Evolutionary conservation across 2,113 vertebrate genomes (phyloP), one percentile per base, ranked within the genome.

Genomic region (Rhynchopsitta pachyrhyncha): DNA sequence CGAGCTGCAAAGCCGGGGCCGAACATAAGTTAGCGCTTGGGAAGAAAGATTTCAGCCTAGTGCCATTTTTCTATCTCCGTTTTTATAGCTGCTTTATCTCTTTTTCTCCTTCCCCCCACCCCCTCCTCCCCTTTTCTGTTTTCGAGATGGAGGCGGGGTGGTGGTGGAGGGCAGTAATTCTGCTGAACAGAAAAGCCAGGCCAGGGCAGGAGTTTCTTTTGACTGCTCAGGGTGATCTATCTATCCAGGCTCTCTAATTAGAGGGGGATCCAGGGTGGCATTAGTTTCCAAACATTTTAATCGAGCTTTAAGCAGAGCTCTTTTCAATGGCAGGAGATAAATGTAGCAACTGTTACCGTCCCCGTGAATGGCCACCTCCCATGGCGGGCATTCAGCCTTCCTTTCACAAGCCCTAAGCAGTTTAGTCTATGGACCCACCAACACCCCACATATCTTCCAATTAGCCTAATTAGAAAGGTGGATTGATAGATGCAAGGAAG

Each of bases 201-300:
- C 70, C 68, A 23, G 19, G 23, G 22, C 60, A 63, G 59, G 41
- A 91, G 92, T 52, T 70, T 90, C 78, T 95, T 96, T 93, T 83
- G 93, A 96, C 82, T 84, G 81, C 70, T 94, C 96, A n/a, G 42
- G 47, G 57, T 88, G 71, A 82, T 86, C 93, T 86, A 82, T 86
- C 93, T 86, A 95, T 93, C 87, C 35, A 66, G 92, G 92, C 69
- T 86, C 87, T 98, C 99, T 99, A 99, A 99, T 99, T 99, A 98
- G 98, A 97, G 93, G 67, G 95, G 98, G 96, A 98, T 98, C 98
- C 98, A 98, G 98, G 98, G 98, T 98, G 98, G 98, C 98, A 98
- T 98, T 98, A 98, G 98, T 98, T 98, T 98, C 98, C 98, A 98
- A 99, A 98, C 98, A 94, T 98, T 98, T 99, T 99, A 99, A 99